Conservation (phyloP, 1,140 invertebrate species). For the Tribolium madens region DNA sequence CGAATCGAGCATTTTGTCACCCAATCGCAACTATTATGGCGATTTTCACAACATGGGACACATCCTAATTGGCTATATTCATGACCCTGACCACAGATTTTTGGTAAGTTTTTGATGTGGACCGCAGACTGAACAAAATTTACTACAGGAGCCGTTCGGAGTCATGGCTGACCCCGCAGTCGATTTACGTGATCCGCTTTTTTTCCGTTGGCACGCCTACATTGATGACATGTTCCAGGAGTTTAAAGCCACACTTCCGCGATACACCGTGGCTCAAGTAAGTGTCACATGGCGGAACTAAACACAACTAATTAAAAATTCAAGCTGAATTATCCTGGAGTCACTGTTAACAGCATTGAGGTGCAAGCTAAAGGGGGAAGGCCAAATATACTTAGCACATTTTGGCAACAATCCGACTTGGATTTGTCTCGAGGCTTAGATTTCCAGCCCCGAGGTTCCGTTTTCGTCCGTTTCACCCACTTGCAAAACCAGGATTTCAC, state of each 20-base stretch:
- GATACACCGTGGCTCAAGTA: constrained; percentile 66
- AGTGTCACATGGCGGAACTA: too few relatives aligned
- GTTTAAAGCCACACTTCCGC: constrained; percentile 63
- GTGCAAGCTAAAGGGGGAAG: constrained; percentile 43
- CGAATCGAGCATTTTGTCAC: constrained; percentile 74
- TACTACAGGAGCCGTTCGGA: constrained; percentile 71
- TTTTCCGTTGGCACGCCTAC: constrained; percentile 84
- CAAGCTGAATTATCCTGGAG: constrained; percentile 59
- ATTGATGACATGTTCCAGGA: constrained; percentile 72
- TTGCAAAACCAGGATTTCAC: constrained; percentile 74
- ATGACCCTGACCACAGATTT: constrained; percentile 63
- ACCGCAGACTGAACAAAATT: constrained; percentile 6
- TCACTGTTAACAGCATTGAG: constrained; percentile 52
- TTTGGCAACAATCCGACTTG: constrained; percentile 68
- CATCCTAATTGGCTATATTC: constrained; percentile 72
- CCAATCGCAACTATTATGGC: constrained; percentile 77
- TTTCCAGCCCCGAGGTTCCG: constrained; percentile 65
- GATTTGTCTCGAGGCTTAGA: constrained; percentile 68
- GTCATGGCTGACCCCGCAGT: constrained; percentile 74
- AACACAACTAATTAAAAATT: constrained; percentile 33
- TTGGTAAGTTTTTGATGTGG: neutral
- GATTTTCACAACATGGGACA: constrained; percentile 78
- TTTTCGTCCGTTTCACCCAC: constrained; percentile 72
- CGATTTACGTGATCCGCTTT: constrained; percentile 68
- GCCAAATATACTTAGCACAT: constrained; percentile 65